Conservation (phyloP, 2,888 invertebrate genomes). For the Labia minor region DNA sequence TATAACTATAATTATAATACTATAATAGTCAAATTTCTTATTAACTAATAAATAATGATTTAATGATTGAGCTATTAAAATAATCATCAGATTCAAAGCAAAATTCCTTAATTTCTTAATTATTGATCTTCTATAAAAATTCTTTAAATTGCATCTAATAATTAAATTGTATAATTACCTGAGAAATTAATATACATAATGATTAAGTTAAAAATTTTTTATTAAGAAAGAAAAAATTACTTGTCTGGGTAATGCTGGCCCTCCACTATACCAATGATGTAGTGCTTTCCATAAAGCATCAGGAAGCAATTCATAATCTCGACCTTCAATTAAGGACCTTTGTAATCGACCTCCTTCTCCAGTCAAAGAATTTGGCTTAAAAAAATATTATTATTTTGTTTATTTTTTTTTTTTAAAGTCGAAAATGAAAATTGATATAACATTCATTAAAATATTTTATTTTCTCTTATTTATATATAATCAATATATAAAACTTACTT, state of each 20-base stretch:
- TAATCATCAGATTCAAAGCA: too few relatives aligned
- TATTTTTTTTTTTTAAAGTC: background rate
- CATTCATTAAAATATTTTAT: too few relatives aligned
- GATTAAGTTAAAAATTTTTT: background rate
- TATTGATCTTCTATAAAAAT: too few relatives aligned
- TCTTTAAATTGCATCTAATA: too few relatives aligned
- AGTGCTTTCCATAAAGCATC: conserved; percentile 80
- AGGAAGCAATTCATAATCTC: conserved; percentile 78
- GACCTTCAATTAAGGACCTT: conserved; percentile 60
- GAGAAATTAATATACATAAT: too few relatives aligned
- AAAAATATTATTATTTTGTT: background rate
- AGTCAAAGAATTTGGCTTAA: conserved; percentile 52
- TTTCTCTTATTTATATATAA: too few relatives aligned
- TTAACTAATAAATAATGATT: too few relatives aligned
- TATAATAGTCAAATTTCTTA: too few relatives aligned
- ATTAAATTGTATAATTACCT: too few relatives aligned
- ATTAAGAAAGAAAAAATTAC: conserved; percentile 30
- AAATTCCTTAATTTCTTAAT: too few relatives aligned
- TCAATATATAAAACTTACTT: conserved; percentile 43
- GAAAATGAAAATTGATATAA: background rate
- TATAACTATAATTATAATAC: background rate
- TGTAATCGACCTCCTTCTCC: conserved; percentile 80
- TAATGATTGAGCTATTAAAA: too few relatives aligned
- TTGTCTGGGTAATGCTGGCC: conserved; percentile 68
- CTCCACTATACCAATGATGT: conserved; percentile 71